phyloP scores from a whole-genome alignment of 2,888 invertebrate species.

The Odontothrips loti region DNA sequence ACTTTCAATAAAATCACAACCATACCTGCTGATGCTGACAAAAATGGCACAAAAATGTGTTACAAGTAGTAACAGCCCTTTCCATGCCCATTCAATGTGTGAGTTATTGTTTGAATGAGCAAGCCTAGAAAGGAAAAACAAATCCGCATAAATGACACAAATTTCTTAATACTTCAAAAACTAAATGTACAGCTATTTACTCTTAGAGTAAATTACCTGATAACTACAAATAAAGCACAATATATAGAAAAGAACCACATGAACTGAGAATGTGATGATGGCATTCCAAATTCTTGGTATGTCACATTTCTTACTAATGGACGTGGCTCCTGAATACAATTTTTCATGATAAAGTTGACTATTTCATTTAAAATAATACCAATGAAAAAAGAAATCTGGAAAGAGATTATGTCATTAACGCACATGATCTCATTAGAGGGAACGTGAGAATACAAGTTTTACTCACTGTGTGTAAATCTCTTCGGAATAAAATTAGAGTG shows the following conservation, averaged over 20 bases:
- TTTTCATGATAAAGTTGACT: slow-evolving; percentile 74
- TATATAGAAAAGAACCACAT: slow-evolving; percentile 88
- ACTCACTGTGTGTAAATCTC: slow-evolving; percentile 88
- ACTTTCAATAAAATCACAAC: slow-evolving; percentile 29
- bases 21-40: slow-evolving; percentile 41
- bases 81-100: neutral
- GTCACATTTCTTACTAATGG: slow-evolving; percentile 65
- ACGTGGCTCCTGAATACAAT: slow-evolving; percentile 73
- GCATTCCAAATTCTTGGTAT: slow-evolving; percentile 82
- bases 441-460: slow-evolving; percentile 8
- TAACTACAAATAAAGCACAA: slow-evolving; percentile 75
- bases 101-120: neutral
- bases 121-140: neutral
- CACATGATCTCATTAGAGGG: neutral
- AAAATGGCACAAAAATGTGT: slow-evolving; percentile 32
- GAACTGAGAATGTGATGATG: slow-evolving; percentile 86
- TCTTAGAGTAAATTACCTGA: slow-evolving; percentile 59
- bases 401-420: slow-evolving; percentile 37
- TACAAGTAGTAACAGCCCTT: slow-evolving; percentile 32
- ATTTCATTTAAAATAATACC: slow-evolving; percentile 74
- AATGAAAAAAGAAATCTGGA: slow-evolving; percentile 77
- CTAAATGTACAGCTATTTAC: slow-evolving; percentile 9
- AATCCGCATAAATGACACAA: neutral
- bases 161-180: neutral
- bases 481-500: slow-evolving; percentile 77